phyloP scores from a whole-genome alignment of 2,113 vertebrate genomes.

The Picathartes gymnocephalus region DNA sequence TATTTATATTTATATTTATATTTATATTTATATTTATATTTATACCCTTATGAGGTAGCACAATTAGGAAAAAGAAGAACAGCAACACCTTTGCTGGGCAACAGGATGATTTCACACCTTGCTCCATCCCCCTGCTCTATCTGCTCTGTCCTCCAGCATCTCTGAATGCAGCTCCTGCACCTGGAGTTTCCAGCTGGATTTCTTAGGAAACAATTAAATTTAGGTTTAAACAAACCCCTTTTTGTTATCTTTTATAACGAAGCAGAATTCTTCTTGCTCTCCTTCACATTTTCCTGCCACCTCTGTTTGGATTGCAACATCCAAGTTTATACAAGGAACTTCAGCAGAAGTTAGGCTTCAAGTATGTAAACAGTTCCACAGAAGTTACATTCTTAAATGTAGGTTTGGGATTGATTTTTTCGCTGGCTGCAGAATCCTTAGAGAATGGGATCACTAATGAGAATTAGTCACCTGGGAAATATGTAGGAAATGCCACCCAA shows the following conservation, averaged over 20 bases:
- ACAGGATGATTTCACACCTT: neutral
- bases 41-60: neutral
- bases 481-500: neutral
- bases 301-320: neutral
- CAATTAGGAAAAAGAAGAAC: neutral
- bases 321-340: neutral
- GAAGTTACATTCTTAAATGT: neutral
- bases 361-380: neutral
- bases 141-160: neutral
- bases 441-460: neutral
- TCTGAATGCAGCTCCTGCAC: neutral
- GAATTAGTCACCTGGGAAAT: neutral
- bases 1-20: neutral
- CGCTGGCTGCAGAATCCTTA: neutral
- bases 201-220: neutral
- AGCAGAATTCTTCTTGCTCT: neutral
- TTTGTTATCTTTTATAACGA: neutral
- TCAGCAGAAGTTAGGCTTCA: neutral
- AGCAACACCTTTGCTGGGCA: neutral
- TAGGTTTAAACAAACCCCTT: neutral
- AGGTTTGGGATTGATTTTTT: neutral
- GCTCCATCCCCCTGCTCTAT: neutral
- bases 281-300: neutral
- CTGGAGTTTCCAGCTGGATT: neutral
- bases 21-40: neutral